A percentile compares a stretch with the other conserved stretches of the same genome.
phyloP scores from a whole-genome alignment of 2,113 vertebrate genomes.

The Calyptomena viridis region DNA sequence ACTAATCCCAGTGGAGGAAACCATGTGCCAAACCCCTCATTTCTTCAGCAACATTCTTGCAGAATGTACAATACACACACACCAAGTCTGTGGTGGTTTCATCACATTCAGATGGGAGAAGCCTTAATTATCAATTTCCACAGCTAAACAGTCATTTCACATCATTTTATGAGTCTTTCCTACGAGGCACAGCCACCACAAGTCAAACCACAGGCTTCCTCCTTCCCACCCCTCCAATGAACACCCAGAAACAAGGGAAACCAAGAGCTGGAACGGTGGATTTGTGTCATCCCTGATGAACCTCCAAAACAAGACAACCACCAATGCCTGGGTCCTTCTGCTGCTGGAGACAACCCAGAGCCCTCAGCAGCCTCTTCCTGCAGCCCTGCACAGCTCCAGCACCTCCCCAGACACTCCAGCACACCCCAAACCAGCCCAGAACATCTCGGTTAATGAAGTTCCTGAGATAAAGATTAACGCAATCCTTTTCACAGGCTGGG shows the following conservation, averaged over 20 bases:
- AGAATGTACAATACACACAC: fast-evolving
- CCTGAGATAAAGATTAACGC: slow-evolving; percentile 33
- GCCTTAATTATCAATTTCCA: not conserved
- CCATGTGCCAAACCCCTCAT: fast-evolving
- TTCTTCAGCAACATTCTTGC: not conserved
- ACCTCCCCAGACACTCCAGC: not conserved
- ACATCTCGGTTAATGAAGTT: slow-evolving; percentile 18
- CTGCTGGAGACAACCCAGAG: not conserved
- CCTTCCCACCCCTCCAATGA: not conserved
- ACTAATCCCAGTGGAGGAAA: not conserved
- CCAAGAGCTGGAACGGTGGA: not conserved
- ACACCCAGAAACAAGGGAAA: not conserved
- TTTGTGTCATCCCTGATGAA: not conserved
- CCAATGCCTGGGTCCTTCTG: fast-evolving
- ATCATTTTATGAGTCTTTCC: not conserved
- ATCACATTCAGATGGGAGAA: not conserved
- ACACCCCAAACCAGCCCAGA: not conserved
- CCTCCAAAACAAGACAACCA: not conserved
- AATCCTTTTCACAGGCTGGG: slow-evolving; percentile 29
- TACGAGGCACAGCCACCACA: fast-evolving
- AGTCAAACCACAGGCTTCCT: not conserved
- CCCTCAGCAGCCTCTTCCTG: too few relatives aligned
- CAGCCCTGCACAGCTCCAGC: not conserved
- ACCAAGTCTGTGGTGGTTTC: not conserved
- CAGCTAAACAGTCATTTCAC: not conserved